These are phyloP conservation scores for Heliconius erato DNA, from an alignment of 2,888 invertebrate genomes.

Conservation along the genomic window DNA sequence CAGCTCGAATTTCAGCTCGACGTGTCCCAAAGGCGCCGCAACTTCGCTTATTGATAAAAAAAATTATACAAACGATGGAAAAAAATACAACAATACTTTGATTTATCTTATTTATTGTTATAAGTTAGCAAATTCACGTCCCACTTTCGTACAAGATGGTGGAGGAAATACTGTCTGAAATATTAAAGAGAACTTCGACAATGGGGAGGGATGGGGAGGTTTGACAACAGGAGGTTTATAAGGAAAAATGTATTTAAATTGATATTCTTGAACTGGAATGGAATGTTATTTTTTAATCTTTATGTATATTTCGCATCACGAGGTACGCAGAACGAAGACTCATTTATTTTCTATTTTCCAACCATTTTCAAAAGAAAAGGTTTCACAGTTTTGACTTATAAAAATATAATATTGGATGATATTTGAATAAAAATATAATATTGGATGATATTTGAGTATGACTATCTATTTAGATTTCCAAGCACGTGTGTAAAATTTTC, in stretches of 20 bases:
- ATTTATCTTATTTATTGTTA: conserved; percentile 26
- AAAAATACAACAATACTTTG: conserved; percentile 10
- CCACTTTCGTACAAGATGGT: conserved; percentile 5
- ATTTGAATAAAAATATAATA: too few species aligned
- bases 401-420: not conserved
- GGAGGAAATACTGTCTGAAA: conserved; percentile 8
- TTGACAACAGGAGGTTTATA: not conserved
- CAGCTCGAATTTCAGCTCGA: not conserved
- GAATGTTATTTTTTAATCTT: conserved; percentile 14
- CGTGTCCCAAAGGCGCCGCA: not conserved
- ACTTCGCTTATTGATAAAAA: not conserved
- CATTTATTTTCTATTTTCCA: not conserved
- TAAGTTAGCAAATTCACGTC: conserved; percentile 17
- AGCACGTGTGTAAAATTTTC: not conserved
- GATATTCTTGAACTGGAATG: not conserved
- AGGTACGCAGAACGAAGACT: not conserved
- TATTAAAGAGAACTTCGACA: conserved; percentile 20
- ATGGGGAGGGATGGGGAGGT: not conserved
- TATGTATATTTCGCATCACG: not conserved
- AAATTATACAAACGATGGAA: not conserved
- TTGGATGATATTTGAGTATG: not conserved
- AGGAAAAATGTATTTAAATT: conserved; percentile 19
- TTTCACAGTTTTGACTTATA: not conserved
- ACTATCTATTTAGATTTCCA: not conserved
- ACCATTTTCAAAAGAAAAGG: not conserved